Evolutionary conservation across 2,888 invertebrate genomes (phyloP), one percentile per base, ranked within the genome.

Genomic region (Lutraria lutraria): DNA sequence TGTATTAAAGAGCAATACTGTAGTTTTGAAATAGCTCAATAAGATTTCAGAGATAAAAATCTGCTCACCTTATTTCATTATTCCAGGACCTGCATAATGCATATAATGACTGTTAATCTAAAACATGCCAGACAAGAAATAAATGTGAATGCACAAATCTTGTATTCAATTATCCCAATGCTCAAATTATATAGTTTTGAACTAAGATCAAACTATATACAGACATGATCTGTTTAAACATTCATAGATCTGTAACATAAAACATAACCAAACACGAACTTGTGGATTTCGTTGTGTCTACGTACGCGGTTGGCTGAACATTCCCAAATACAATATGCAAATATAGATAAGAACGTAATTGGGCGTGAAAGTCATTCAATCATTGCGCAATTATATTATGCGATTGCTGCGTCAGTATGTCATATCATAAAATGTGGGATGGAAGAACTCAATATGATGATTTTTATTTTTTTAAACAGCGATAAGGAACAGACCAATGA

Each of bases 331-430:
- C 25, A 34, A 76, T 34, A 76, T 34, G 76, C 76, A 34, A 76
- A 76, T 31, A 76, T 76, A 76, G 76, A 76, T 34, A 34, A 34
- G 63, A 76, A 15, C 76, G 34, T 76, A 31, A 76, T 76, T 76
- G 76, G 76, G 76, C 21, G 76, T 76, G 76, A 76, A 76, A 76
- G 76, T 76, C 76, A 76, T 31, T 76, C 76, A 19, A 76, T 76
- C 76, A 76, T 76, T 31, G 31, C 31, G 29, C 31, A 31, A 31
- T 34, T 2, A 76, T 31, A 19, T 15, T 16, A 76, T 34, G 76
- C 34, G 31, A 76, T 31, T 31, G 72, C 72, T 29, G 31, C 76
- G 76, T 76, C 16, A 76, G 31, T 34, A 25, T 31, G 19, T 76
- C 31, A 25, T 31, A 76, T 34, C 12, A 31, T 19, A 76, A 56